A percentile compares a stretch with the other conserved stretches of the same genome.
These are phyloP conservation scores for Scylla paramamosain DNA, from an alignment of 1,140 invertebrate genomes.

Conservation along the genomic window DNA sequence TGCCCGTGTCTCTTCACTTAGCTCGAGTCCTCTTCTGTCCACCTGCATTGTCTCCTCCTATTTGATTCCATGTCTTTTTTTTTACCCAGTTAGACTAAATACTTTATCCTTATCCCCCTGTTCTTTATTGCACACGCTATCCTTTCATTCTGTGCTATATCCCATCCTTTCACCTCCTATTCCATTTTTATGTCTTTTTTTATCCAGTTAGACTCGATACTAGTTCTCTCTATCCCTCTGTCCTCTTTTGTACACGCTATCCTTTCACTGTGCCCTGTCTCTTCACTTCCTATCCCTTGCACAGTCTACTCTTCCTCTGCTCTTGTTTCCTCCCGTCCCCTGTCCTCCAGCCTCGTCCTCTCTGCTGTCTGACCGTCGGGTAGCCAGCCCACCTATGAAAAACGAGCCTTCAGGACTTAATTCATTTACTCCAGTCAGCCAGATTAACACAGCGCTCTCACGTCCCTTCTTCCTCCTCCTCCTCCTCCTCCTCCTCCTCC, in stretches of 20 bases:
- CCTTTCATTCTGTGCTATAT: too few species aligned
- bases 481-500: background rate
- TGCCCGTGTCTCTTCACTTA: too few species aligned
- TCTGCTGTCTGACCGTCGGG: background rate
- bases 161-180: too few species aligned
- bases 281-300: background rate
- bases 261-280: background rate
- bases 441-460: slow-evolving; percentile 13
- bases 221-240: background rate
- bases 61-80: too few species aligned
- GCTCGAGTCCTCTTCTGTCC: too few species aligned
- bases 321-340: background rate
- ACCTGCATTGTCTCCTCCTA: too few species aligned
- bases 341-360: background rate
- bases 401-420: slow-evolving; percentile 3
- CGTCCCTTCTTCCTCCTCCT: background rate
- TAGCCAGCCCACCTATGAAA: background rate
- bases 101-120: too few species aligned
- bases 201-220: background rate
- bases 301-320: background rate
- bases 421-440: slow-evolving; percentile 2
- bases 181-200: background rate
- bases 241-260: background rate
- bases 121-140: too few species aligned
- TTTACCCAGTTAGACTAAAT: too few species aligned